These are phyloP conservation scores for Chamaea fasciata DNA, from an alignment of 2,113 vertebrate genomes.

Conservation along the genomic window DNA sequence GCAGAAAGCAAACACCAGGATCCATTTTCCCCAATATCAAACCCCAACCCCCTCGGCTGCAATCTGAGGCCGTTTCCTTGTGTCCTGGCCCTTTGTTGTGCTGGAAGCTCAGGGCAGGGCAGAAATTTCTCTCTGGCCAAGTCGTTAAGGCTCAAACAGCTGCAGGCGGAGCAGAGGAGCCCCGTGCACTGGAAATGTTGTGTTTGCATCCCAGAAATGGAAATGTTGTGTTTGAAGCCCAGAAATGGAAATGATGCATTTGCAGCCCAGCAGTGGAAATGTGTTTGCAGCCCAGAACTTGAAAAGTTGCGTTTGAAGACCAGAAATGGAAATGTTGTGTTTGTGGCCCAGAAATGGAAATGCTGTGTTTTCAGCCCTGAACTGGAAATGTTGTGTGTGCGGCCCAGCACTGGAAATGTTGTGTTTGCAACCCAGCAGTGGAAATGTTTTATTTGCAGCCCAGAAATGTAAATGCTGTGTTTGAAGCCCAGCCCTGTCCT, in stretches of 20 bases:
- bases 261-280: background rate
- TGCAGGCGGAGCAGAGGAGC: background rate
- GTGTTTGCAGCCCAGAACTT: background rate
- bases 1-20: background rate
- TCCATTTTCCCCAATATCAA: background rate
- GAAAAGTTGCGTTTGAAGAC: too few relatives aligned
- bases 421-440: background rate
- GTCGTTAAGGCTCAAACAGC: background rate
- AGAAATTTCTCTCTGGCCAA: background rate
- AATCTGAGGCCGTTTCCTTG: fast-evolving
- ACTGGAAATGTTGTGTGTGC: background rate
- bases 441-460: background rate
- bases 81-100: background rate
- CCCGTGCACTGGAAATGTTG: background rate
- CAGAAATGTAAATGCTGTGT: too few relatives aligned
- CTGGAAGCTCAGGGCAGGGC: background rate
- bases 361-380: background rate
- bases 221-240: background rate
- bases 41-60: background rate
- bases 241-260: background rate
- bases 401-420: background rate
- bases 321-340: too few relatives aligned
- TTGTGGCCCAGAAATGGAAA: background rate
- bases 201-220: background rate
- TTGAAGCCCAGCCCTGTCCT: background rate